phyloP scores from a whole-genome alignment of 1,140 invertebrate species.

The Nasonia vitripennis region DNA sequence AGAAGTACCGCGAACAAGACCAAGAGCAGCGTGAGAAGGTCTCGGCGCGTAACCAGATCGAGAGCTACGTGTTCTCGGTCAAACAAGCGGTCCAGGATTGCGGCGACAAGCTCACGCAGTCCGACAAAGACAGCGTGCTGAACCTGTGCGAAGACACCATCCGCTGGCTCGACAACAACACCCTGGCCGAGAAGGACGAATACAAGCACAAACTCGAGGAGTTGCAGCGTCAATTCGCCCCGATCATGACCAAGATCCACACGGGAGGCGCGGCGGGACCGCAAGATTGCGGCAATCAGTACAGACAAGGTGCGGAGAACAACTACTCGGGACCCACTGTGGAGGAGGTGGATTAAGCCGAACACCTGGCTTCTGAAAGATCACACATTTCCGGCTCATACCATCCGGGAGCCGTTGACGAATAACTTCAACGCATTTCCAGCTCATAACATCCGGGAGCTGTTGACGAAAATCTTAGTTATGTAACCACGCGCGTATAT shows the following conservation, averaged over 20 bases:
- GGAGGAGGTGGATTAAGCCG: conserved; percentile 79
- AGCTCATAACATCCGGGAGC: conserved; percentile 36
- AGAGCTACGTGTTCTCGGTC: conserved; percentile 83
- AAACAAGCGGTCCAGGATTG: conserved; percentile 75
- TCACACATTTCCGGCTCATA: conserved; percentile 26
- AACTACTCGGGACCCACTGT: conserved; percentile 75
- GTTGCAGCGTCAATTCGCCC: conserved; percentile 82
- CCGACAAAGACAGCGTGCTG: conserved; percentile 61
- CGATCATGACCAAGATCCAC: conserved; percentile 87
- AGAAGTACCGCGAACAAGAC: conserved; percentile 80
- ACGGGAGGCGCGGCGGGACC: conserved; percentile 71
- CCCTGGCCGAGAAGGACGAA: conserved; percentile 85
- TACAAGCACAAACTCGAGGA: conserved; percentile 85
- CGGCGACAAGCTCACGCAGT: conserved; percentile 61
- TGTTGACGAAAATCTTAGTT: neutral
- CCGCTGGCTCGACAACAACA: conserved; percentile 79
- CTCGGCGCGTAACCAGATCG: conserved; percentile 80
- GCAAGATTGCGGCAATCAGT: conserved; percentile 58
- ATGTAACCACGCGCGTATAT: neutral
- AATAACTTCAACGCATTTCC: conserved; percentile 4
- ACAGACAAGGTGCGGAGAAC: conserved; percentile 47
- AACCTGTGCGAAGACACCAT: conserved; percentile 72
- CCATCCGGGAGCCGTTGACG: conserved; percentile 28
- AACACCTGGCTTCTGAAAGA: conserved; percentile 33
- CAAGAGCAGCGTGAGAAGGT: conserved; percentile 78